Conservation (phyloP, 2,113 vertebrate species). For the Cygnus atratus region DNA sequence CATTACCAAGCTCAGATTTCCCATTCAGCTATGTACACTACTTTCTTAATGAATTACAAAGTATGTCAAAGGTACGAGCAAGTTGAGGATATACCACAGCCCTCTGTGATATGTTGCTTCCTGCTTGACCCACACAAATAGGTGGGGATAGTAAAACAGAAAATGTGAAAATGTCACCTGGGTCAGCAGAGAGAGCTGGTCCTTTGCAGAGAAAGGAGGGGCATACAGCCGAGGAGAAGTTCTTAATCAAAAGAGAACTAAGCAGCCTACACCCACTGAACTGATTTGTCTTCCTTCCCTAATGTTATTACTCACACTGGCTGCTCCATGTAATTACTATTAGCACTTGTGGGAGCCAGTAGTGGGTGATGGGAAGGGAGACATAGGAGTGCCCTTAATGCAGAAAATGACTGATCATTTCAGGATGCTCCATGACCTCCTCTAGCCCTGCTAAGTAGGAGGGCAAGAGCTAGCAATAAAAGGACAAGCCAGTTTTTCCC, state of each 20-base stretch:
- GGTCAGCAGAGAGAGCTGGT: background rate
- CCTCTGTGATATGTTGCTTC: background rate
- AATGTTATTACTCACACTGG: background rate
- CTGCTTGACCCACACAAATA: background rate
- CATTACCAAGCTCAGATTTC: background rate
- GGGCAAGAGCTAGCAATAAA: background rate
- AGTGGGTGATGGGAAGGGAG: background rate
- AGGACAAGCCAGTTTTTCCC: background rate
- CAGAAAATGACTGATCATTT: constrained; percentile 14
- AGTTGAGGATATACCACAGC: background rate
- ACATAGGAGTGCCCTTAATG: background rate
- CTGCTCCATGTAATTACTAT: constrained; percentile 1
- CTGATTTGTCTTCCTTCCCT: constrained; percentile 10
- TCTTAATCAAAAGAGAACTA: constrained; percentile 16
- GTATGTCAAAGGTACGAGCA: background rate
- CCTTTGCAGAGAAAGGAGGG: background rate
- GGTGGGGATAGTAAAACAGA: background rate
- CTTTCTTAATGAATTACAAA: background rate
- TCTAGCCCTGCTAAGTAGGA: background rate
- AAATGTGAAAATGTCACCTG: background rate
- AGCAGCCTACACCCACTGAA: background rate
- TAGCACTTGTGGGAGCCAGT: background rate
- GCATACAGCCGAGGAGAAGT: background rate
- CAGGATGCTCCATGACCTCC: background rate
- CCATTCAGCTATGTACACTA: background rate